These are phyloP conservation scores for Drosophila asahinai DNA, from an alignment of 1,140 invertebrate genomes.

Conservation along the genomic window DNA sequence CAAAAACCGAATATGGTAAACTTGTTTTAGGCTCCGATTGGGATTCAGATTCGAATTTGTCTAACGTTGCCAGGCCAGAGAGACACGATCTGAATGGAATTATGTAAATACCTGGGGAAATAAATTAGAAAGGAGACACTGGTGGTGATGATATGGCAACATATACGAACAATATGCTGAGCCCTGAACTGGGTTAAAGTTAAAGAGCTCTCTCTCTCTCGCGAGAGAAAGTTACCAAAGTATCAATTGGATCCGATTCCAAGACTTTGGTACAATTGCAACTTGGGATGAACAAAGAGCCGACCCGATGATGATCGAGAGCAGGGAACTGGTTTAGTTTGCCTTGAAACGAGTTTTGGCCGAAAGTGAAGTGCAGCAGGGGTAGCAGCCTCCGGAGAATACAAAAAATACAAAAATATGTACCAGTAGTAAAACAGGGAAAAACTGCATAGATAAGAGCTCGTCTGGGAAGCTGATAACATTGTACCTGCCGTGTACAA, in stretches of 20 bases:
- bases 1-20: constrained; percentile 30
- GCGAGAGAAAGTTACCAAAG: constrained; percentile 64
- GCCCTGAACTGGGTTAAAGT: constrained; percentile 65
- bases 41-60: constrained; percentile 19
- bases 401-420: background rate
- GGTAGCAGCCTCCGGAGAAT: background rate
- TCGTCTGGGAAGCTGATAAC: constrained; percentile 12
- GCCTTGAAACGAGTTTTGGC: constrained; percentile 65
- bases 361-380: constrained; percentile 75
- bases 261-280: constrained; percentile 58
- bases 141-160: constrained; percentile 44
- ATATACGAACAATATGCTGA: constrained; percentile 4
- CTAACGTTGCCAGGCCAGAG: constrained; percentile 51
- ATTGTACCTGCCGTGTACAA: background rate
- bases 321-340: constrained; percentile 59
- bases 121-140: constrained; percentile 76
- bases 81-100: constrained; percentile 44
- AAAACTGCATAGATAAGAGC: constrained; percentile 55
- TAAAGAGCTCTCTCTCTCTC: constrained; percentile 10
- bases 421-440: background rate
- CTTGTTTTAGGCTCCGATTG: constrained; percentile 47
- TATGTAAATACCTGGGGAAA: constrained; percentile 66
- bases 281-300: constrained; percentile 23
- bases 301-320: constrained; percentile 4
- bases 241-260: constrained; percentile 60